These are phyloP conservation scores for Podocnemis expansa DNA, from an alignment of 2,113 vertebrate species.

Conservation along the genomic window DNA sequence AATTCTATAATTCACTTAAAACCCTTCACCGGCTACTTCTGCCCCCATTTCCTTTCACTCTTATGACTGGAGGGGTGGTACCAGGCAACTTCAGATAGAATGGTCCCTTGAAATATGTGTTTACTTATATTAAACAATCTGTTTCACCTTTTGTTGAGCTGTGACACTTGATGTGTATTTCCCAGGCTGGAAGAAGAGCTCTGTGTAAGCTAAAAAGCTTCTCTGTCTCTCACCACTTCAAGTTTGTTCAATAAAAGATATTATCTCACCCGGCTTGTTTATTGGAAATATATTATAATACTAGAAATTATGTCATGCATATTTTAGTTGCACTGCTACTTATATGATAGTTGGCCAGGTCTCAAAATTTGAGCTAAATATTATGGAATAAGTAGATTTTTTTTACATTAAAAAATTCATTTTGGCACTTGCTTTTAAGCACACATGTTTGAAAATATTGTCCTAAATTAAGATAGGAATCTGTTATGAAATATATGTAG, in stretches of 20 bases:
- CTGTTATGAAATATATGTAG: neutral
- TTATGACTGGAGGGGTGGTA: neutral
- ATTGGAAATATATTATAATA: neutral
- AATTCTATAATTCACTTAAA: neutral
- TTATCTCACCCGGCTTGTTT: neutral
- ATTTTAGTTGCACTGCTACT: neutral
- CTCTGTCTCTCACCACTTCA: neutral
- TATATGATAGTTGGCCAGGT: neutral
- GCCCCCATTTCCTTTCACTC: neutral
- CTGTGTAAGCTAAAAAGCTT: neutral
- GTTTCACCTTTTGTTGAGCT: neutral
- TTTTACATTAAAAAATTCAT: neutral
- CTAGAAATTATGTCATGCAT: neutral
- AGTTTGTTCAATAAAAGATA: neutral
- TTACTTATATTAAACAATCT: neutral
- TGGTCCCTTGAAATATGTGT: neutral
- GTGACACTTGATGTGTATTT: neutral
- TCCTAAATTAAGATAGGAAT: neutral
- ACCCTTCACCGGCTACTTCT: neutral
- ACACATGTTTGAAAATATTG: neutral
- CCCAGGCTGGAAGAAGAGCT: neutral
- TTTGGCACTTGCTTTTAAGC: neutral
- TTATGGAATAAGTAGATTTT: neutral
- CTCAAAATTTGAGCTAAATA: neutral
- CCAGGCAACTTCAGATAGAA: neutral